Base-by-base conservation (phyloP, 2,113 vertebrate species). In the Peromyscus californicus region DNA sequence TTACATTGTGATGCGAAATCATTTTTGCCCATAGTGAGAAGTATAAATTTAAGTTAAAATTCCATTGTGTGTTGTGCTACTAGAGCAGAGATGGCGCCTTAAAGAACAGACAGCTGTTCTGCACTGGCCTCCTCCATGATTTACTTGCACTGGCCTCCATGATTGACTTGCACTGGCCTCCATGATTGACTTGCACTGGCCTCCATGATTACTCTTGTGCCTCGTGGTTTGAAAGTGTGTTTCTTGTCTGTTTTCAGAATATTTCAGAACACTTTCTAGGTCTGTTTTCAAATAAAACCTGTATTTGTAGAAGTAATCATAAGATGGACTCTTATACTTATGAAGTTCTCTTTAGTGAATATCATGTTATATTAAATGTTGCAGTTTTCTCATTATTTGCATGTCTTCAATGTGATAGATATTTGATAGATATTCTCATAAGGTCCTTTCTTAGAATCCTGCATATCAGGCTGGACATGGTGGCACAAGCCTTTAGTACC, bases 301-400 rank as follows among this genome's bases (percentile, higher is more conserved):
- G 7, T 92, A 96, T 92, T 82, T 92, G 48, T 83, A 92, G 83
- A 69, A 84, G 12, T 76, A 93, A 10, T 91, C 75, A 24, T 67
- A 51, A 22, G 51, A 5, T 80, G 70, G 36, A 85, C 86, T 54
- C 16, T 97, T 84, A 90, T 88, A 26, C 16, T 79, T 95, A 7
- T 90, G 54, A 92, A 92, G 80, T 95, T 83, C 36, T 83, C 5
- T 59, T 59, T 59, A 82, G 54, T 82, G 36, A 24, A 82, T 82
- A 3, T 59, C 39, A 15, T 57, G 4, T 59, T 61, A 15, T 26
- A 61, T 26, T 83, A 39, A 36, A 83, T 8, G 57, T 7, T 39
- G 6, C 12, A 83, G 16, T 24, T 61, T 59, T 83, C 22, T 39
- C 12, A 26, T 26, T 83, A 83, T 3, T 61, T 83, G 22, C 22